Evolutionary conservation across 2,888 invertebrate species (phyloP), one percentile per base, ranked within the genome.

Genomic region (Cacoxenus indagator): DNA sequence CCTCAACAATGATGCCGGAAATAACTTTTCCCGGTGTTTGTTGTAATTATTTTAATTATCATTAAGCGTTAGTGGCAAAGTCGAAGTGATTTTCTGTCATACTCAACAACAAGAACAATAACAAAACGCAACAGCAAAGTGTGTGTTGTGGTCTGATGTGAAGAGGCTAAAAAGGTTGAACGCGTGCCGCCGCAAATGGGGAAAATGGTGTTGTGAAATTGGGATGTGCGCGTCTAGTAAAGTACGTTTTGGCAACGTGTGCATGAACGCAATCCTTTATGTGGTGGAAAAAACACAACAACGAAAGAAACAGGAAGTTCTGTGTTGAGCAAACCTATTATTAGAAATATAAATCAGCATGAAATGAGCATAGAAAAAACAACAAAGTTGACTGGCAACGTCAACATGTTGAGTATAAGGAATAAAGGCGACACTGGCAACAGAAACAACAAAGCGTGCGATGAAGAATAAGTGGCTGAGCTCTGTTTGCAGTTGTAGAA

Each of bases 331-430:
- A 77, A 79, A 81, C 78, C 85, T 82, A 84, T 84, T 85, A 85
- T 84, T 85, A 84, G 86, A 84, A 82, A 83, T 78, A 84, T 85
- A 85, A 85, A 85, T 85, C 86, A 85, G 84, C 86, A 82, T 84
- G 84, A 85, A 85, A 85, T 83, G 84, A 85, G 85, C 80, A 84
- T 81, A 78, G 74, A 27, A 37, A 37, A 37, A 37, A 37, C 37
- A 14, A 8, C 37, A 37, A 37, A 37, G 37, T 37, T n/a, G n/a
- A n/a, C n/a, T n/a, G n/a, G n/a, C n/a, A n/a, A n/a, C n/a, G n/a
- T n/a, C n/a, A n/a, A n/a, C n/a, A n/a, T n/a, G 37, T 11, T 14
- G 37, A 37, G 37, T 37, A 14, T 8, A 37, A 37, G 37, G n/a
- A n/a, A n/a, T 37, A 37, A 37, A 37, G 37, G 37, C 2, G 14